Evolutionary conservation across 2,888 invertebrate genomes (phyloP).

Genomic region (Onthophagus sagittarius): DNA sequence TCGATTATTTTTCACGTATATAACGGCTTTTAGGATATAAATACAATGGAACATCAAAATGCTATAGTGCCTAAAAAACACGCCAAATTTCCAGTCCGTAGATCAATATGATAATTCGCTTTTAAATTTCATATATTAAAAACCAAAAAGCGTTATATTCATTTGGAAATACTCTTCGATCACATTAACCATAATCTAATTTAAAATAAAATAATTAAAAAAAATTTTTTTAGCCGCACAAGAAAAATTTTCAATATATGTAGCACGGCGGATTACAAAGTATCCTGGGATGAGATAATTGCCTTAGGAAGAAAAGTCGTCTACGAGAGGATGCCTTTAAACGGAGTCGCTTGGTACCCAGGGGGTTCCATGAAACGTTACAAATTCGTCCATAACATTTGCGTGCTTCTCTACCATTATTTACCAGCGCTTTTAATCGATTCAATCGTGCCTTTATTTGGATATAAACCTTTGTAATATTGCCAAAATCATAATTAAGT

Average conservation of each 20-base stretch:
- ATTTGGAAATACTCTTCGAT: too few species aligned
- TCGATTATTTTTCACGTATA: too few species aligned
- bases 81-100: too few species aligned
- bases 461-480: constrained; percentile 88
- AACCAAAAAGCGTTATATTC: too few species aligned
- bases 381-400: constrained; percentile 73
- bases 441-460: constrained; percentile 68
- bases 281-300: constrained; percentile 87
- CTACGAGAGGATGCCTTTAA: constrained; percentile 76
- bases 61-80: too few species aligned
- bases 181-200: too few species aligned
- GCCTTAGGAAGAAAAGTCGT: constrained; percentile 74
- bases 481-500: too few species aligned
- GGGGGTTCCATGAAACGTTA: constrained; percentile 84
- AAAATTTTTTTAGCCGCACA: constrained; percentile 51
- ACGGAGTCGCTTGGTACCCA: constrained; percentile 79
- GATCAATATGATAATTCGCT: too few species aligned
- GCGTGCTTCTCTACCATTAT: constrained; percentile 83
- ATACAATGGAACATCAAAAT: too few species aligned
- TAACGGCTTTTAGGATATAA: too few species aligned
- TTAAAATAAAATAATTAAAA: too few species aligned
- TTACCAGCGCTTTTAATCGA: constrained; percentile 87
- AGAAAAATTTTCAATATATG: constrained; percentile 70
- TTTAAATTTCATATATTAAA: too few species aligned
- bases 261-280: constrained; percentile 74